Evolutionary conservation across 2,888 invertebrate species (phyloP).

Genomic region (Bombylius discolor): DNA sequence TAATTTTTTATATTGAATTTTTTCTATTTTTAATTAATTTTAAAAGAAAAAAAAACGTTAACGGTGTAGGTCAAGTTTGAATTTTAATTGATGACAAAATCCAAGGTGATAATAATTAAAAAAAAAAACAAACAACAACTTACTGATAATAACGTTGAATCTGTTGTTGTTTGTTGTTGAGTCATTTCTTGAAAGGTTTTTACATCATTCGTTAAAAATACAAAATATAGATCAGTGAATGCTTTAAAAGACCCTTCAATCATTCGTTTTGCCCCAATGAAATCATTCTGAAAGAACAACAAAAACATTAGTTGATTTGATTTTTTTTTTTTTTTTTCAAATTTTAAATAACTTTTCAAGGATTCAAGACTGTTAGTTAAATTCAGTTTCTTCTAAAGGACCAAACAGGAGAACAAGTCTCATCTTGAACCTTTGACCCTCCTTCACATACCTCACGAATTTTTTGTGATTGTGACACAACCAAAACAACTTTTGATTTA

Average conservation of each 20-base stretch:
- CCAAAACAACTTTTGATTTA: conserved; percentile 39
- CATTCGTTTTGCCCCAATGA: conserved; percentile 13
- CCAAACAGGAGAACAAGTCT: conserved; percentile 10
- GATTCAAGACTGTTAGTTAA: too few relatives aligned
- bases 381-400: conserved; percentile 16
- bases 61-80: too few relatives aligned
- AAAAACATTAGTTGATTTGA: not conserved
- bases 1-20: not conserved
- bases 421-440: conserved; percentile 29
- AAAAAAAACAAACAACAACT: too few relatives aligned
- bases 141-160: too few relatives aligned
- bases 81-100: too few relatives aligned
- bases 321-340: not conserved
- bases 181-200: conserved; percentile 37
- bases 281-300: conserved; percentile 11
- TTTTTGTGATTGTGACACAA: conserved; percentile 40
- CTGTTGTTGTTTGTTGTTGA: too few relatives aligned
- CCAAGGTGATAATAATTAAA: too few relatives aligned
- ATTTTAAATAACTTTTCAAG: not conserved
- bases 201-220: conserved; percentile 39
- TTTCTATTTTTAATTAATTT: too few relatives aligned
- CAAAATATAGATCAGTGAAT: conserved; percentile 40
- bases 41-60: too few relatives aligned
- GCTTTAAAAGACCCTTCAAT: conserved; percentile 13
- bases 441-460: conserved; percentile 29